phyloP scores from a whole-genome alignment of 1,140 invertebrate species.

The honey bee (Apis mellifera) region Amel_HAv3.1 CM009938.2:8842001-8842500 shows the following conservation, averaged over 20 bases:
- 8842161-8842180: too few species aligned
- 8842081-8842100: not conserved
- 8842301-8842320: too few species aligned
- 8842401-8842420: too few species aligned
- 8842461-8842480: not conserved
- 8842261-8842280: too few species aligned
- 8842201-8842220: too few species aligned
- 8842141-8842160: not conserved
- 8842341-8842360: not conserved
- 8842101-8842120: not conserved
- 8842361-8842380: too few species aligned
- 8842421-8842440: too few species aligned
- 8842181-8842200: too few species aligned
- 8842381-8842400: too few species aligned
- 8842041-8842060: slow-evolving; percentile 10
- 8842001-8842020: slow-evolving; percentile 40
- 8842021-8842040: slow-evolving; percentile 33
- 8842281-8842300: too few species aligned
- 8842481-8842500: not conserved
- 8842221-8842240: not conserved
- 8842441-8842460: too few species aligned
- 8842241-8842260: not conserved
- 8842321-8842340: not conserved
- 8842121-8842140: not conserved
- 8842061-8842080: not conserved